phyloP scores from a whole-genome alignment of 2,888 invertebrate species.

The Spialia ferax region DNA sequence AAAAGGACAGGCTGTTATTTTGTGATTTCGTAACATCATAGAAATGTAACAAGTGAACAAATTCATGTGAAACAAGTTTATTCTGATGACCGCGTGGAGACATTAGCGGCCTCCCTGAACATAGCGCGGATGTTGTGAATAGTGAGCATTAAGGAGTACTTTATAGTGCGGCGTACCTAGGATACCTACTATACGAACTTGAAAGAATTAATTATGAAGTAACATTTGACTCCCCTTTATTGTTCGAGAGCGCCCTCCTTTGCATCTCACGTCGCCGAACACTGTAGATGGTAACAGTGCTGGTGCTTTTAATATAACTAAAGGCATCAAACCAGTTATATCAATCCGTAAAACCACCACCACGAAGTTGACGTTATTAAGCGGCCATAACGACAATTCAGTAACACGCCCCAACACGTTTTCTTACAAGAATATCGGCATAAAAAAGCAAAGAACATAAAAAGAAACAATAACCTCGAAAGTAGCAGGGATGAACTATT shows the following conservation, averaged over 20 bases:
- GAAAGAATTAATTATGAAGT: slow-evolving; percentile 49
- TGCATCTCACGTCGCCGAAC: slow-evolving; percentile 81
- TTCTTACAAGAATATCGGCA: slow-evolving; percentile 42
- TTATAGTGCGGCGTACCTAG: slow-evolving; percentile 62
- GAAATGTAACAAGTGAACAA: not conserved
- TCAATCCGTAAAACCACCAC: slow-evolving; percentile 66
- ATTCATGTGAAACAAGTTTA: too few relatives aligned
- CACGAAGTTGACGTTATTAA: slow-evolving; percentile 71
- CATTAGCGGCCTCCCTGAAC: not conserved
- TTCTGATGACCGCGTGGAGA: not conserved
- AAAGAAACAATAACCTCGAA: slow-evolving; percentile 37
- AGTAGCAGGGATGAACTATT: slow-evolving; percentile 30
- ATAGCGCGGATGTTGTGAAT: slow-evolving; percentile 33
- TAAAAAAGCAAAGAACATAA: slow-evolving; percentile 36
- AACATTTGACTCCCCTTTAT: slow-evolving; percentile 79
- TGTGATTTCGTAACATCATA: not conserved
- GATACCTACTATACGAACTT: slow-evolving; percentile 42
- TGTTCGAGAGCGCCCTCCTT: slow-evolving; percentile 82
- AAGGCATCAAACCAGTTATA: slow-evolving; percentile 62
- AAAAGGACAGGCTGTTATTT: not conserved
- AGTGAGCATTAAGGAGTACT: slow-evolving; percentile 47
- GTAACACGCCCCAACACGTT: slow-evolving; percentile 67
- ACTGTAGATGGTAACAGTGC: slow-evolving; percentile 65
- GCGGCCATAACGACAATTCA: slow-evolving; percentile 70
- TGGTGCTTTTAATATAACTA: slow-evolving; percentile 56